Conservation (phyloP, 2,888 invertebrate genomes). For the Oasisia sp. region DNA sequence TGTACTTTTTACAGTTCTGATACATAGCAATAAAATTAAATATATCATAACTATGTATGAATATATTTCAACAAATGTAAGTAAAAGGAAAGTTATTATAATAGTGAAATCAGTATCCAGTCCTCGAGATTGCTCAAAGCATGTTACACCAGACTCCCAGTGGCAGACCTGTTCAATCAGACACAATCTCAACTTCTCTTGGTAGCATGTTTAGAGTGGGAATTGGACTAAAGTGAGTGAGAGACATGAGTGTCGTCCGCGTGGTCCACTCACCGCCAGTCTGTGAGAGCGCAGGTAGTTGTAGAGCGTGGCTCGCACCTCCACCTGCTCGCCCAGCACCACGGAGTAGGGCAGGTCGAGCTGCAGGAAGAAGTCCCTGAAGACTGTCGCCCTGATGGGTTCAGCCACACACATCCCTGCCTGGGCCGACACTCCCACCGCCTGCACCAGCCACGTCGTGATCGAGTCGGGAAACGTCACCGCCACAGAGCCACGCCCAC, state of each 20-base stretch:
- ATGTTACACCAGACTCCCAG: too few species aligned
- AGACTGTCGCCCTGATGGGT: slow-evolving; percentile 67
- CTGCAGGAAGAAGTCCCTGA: slow-evolving; percentile 81
- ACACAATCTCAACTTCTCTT: too few species aligned
- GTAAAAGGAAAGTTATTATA: too few species aligned
- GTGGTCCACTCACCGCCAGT: neutral
- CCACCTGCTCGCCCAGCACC: slow-evolving; percentile 75
- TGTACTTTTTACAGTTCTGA: too few species aligned
- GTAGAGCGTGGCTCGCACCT: slow-evolving; percentile 76
- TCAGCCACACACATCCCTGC: slow-evolving; percentile 69
- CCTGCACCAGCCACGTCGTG: slow-evolving; percentile 74
- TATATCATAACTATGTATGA: too few species aligned
- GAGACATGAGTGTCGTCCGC: neutral
- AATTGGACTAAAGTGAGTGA: too few species aligned
- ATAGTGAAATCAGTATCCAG: too few species aligned
- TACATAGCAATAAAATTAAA: too few species aligned
- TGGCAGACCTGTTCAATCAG: too few species aligned
- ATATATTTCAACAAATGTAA: too few species aligned
- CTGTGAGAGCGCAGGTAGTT: slow-evolving; percentile 73
- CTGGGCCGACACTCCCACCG: slow-evolving; percentile 70
- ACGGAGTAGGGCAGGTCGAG: slow-evolving; percentile 76
- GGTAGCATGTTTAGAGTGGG: too few species aligned
- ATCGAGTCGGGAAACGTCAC: slow-evolving; percentile 71
- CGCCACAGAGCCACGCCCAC: neutral
- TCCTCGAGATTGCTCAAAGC: too few species aligned